Percentiles rank a stretch among this genome's conserved stretches.
Evolutionary conservation across 92 coral and sea anemone species (phyloP).

Genomic region (Muricea muricata): DNA sequence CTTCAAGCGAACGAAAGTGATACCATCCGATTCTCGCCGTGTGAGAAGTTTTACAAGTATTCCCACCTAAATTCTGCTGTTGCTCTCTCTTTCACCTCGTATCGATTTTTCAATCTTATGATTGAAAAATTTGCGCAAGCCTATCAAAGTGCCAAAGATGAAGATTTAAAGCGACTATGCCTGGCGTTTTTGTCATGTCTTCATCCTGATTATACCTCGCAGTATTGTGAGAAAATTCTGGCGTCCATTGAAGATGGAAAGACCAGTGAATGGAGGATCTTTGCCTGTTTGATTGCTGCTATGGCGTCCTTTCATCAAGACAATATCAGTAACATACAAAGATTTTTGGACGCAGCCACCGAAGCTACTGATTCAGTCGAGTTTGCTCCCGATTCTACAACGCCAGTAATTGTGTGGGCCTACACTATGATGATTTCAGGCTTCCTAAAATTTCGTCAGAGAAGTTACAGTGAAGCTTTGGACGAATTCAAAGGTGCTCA

Average conservation of each 20-base stretch:
- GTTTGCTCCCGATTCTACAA: not conserved
- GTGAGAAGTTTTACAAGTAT: constrained; percentile 27
- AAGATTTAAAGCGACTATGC: constrained; percentile 11
- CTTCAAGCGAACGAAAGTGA: not conserved
- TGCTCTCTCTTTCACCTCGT: constrained; percentile 30
- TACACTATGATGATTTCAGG: constrained; percentile 23
- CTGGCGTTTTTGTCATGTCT: constrained; percentile 36
- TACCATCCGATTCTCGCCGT: not conserved
- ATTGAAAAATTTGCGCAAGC: constrained; percentile 5
- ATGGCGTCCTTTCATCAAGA: constrained; percentile 25
- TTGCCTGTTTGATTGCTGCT: not conserved
- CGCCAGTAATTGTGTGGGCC: not conserved
- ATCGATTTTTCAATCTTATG: not conserved
- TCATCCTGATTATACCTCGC: constrained; percentile 13
- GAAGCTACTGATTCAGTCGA: not conserved
- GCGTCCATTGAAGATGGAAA: not conserved
- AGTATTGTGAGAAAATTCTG: constrained; percentile 5
- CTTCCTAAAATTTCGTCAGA: not conserved
- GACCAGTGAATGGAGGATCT: constrained; percentile 22
- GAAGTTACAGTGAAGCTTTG: constrained; percentile 10
- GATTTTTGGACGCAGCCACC: not conserved
- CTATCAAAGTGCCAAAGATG: not conserved
- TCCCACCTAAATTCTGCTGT: constrained; percentile 21
- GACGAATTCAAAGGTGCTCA: not conserved
- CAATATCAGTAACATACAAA: not conserved